phyloP scores from a whole-genome alignment of 2,113 vertebrate genomes.

The Pelobates fuscus region DNA sequence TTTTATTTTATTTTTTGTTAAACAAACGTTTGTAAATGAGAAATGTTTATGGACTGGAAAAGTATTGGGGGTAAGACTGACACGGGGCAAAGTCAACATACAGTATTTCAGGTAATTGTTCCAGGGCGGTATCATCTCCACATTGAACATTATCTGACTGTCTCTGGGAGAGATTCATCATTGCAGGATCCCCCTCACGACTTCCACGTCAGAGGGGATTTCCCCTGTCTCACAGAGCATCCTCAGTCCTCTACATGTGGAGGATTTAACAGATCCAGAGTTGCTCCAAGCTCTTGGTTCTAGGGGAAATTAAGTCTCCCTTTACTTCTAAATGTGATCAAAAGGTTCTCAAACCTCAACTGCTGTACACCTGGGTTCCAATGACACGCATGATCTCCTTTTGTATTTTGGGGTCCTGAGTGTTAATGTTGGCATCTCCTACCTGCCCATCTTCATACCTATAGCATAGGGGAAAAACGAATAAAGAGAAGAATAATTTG shows the following conservation, averaged over 20 bases:
- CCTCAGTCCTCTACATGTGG: slow-evolving; percentile 11
- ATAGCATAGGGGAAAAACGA: slow-evolving; percentile 41
- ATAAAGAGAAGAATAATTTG: neutral
- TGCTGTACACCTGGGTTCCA: slow-evolving; percentile 97
- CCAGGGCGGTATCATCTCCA: slow-evolving; percentile 30
- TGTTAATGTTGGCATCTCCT: slow-evolving; percentile 99
- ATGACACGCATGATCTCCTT: slow-evolving; percentile 99
- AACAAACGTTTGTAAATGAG: slow-evolving; percentile 47
- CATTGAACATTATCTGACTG: slow-evolving; percentile 27
- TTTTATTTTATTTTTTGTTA: slow-evolving; percentile 35
- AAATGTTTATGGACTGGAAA: slow-evolving; percentile 27
- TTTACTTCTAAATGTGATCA: slow-evolving; percentile 15
- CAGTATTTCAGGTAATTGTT: slow-evolving; percentile 21
- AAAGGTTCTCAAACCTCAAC: slow-evolving; percentile 70
- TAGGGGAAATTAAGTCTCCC: neutral
- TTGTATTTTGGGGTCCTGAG: slow-evolving; percentile 99
- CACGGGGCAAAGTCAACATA: slow-evolving; percentile 19
- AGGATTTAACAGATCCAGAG: neutral
- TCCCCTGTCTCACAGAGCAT: slow-evolving; percentile 9
- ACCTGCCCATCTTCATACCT: slow-evolving; percentile 98
- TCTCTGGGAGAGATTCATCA: slow-evolving; percentile 27
- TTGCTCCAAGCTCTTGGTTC: slow-evolving; percentile 31
- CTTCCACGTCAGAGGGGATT: slow-evolving; percentile 23
- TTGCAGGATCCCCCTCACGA: slow-evolving; percentile 5
- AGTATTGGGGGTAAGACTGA: slow-evolving; percentile 17